Percentiles rank a stretch among this genome's conserved stretches.
phyloP scores from a whole-genome alignment of 2,797 vertebrate species.

The Apogon hyalosoma region DNA sequence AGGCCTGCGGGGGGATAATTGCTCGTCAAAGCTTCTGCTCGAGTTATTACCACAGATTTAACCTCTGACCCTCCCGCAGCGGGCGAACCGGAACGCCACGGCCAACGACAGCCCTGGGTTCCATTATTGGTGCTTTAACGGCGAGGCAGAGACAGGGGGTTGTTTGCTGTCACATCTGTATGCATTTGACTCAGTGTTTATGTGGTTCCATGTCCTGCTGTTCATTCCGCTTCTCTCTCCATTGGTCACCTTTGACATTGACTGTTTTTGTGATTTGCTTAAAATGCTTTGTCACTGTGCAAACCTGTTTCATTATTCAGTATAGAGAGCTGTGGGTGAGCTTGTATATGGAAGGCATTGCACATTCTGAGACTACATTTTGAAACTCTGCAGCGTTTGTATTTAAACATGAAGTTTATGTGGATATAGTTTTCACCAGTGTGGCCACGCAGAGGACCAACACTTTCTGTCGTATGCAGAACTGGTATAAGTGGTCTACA shows the following conservation, averaged over 20 bases:
- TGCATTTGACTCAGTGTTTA: slow-evolving; percentile 22
- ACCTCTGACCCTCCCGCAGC: slow-evolving; percentile 60
- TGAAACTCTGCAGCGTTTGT: too few relatives aligned
- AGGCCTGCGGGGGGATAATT: slow-evolving; percentile 67
- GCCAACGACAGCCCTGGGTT: slow-evolving; percentile 39
- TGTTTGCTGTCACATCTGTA: slow-evolving; percentile 29
- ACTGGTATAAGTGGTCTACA: too few relatives aligned
- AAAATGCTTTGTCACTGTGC: background rate
- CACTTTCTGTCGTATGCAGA: too few relatives aligned
- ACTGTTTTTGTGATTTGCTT: slow-evolving; percentile 8
- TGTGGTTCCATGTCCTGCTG: slow-evolving; percentile 11
- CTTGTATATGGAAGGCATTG: too few relatives aligned
- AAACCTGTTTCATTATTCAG: background rate
- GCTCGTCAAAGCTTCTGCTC: slow-evolving; percentile 71
- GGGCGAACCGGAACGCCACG: slow-evolving; percentile 11
- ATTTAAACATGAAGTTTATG: too few relatives aligned
- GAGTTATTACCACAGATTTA: slow-evolving; percentile 75
- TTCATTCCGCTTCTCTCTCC: background rate
- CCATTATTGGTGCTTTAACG: slow-evolving; percentile 31
- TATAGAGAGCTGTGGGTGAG: too few relatives aligned
- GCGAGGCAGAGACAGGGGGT: slow-evolving; percentile 12
- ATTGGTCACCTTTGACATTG: slow-evolving; percentile 15
- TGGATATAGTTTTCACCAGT: too few relatives aligned
- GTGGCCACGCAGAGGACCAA: too few relatives aligned
- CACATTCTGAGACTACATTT: too few relatives aligned